Evolutionary conservation across 2,113 vertebrate genomes (phyloP).

Genomic region (Coregonus clupeaformis): DNA sequence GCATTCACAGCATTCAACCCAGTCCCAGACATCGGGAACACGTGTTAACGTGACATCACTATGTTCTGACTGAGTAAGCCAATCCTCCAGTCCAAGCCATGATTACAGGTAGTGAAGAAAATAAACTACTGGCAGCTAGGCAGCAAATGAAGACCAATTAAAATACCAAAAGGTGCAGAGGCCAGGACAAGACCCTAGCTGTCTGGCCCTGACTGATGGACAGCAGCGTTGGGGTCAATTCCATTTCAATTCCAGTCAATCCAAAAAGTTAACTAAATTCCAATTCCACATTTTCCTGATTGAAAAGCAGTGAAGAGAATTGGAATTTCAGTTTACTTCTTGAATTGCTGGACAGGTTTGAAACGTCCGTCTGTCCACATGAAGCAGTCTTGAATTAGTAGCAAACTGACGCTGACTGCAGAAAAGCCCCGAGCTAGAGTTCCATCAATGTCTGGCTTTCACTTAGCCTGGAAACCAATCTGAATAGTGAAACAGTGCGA

Average conservation of each 20-base stretch:
- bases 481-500: no score
- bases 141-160: neutral
- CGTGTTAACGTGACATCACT: conserved; percentile 39
- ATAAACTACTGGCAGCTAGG: neutral
- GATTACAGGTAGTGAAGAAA: conserved; percentile 28
- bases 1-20: conserved; percentile 15
- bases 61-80: no score
- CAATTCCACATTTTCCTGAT: no score
- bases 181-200: conserved; percentile 6
- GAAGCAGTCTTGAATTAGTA: conserved; percentile 19
- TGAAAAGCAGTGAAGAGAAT: no score
- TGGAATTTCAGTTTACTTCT: no score
- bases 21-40: conserved; percentile 24
- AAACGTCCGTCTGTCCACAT: neutral
- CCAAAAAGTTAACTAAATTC: no score
- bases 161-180: no score
- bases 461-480: neutral
- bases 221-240: no score
- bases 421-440: conserved; percentile 31
- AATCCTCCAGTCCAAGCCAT: neutral
- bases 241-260: no score
- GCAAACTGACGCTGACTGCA: neutral
- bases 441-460: conserved; percentile 39
- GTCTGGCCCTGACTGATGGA: conserved; percentile 33
- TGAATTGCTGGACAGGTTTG: no score